Evolutionary conservation across 2,888 invertebrate genomes (phyloP), one percentile per base, ranked within the genome.

Genomic region (Scotopteryx bipunctaria): DNA sequence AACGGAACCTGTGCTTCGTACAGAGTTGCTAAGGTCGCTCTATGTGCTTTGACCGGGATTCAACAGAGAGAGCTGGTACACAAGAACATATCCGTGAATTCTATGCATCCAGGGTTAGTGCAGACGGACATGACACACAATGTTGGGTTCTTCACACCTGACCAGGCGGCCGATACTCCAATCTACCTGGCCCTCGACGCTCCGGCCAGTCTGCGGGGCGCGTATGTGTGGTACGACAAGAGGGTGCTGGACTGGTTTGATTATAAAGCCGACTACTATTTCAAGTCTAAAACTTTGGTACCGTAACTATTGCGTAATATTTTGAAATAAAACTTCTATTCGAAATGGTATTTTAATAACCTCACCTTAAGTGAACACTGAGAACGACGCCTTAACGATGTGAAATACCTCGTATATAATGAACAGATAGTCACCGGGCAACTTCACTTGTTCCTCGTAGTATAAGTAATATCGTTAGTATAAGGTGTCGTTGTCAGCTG

Each of bases 61-160:
- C 95, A 95, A 62, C 95, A 95, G 64, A 81, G 84, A 25, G 79
- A 90, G 25, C 86, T 95, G 8, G 75, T 76, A 5, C 83, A 89
- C 0, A 90, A 92, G 46, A 92, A 94, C 50, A 91, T 95, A 23
- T 63, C 62, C 0, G 74, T 87, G 0, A 95, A 95, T 75, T 85
- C 92, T 5, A 92, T 94, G 67, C 93, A 94, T 73, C 96, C 95
- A 3, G 96, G 96, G 0, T 92, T 94, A 61, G 95, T 96, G 0
- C 92, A 91, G 54, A 96, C 96, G 0, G 95, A 95, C 65, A 94
- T 96, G 95, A 93, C 93, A 0, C 86, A 84, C 25, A 91, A 92
- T 15, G 90, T 88, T 59, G 96, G 94, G 0, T 77, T 84, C 38
- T 80, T 91, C 31, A 91, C 86, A 1, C 72, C 88, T 4, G 93